phyloP scores from a whole-genome alignment of 2,888 invertebrate species.

The Penaeus monodon region DNA sequence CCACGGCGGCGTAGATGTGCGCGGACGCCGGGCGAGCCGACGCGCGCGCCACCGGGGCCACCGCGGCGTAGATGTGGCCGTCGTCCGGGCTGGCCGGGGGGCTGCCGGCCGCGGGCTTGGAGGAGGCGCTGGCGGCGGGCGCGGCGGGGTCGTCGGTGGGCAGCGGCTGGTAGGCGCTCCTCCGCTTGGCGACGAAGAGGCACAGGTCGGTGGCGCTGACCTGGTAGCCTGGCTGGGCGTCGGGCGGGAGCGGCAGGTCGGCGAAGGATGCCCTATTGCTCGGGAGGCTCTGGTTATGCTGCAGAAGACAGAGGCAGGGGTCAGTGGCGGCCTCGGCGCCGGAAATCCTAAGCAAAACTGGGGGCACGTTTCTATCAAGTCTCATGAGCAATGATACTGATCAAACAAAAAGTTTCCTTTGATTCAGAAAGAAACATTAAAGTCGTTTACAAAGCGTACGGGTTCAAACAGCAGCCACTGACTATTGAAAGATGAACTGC shows the following conservation, averaged over 20 bases:
- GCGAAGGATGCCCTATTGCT: constrained; percentile 28
- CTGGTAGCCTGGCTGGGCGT: constrained; percentile 52
- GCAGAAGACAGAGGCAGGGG: neutral
- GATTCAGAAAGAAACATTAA: too few relatives aligned
- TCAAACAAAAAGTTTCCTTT: too few relatives aligned
- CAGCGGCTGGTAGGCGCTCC: constrained; percentile 24
- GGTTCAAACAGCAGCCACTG: too few relatives aligned
- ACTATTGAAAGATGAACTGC: too few relatives aligned
- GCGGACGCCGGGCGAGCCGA: neutral
- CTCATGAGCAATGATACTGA: too few relatives aligned
- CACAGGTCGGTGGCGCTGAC: constrained; percentile 51
- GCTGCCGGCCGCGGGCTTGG: neutral
- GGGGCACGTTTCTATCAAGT: neutral
- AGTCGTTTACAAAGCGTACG: too few relatives aligned
- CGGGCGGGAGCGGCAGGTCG: constrained; percentile 28
- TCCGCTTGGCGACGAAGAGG: constrained; percentile 50
- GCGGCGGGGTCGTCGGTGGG: constrained; percentile 7
- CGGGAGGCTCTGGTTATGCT: constrained; percentile 44
- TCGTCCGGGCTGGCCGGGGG: neutral
- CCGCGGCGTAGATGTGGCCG: constrained; percentile 24
- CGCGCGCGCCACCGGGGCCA: neutral
- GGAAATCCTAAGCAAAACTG: neutral
- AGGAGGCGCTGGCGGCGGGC: too few relatives aligned
- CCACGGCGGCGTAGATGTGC: neutral
- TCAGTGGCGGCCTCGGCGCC: too few relatives aligned